phyloP scores from a whole-genome alignment of 2,797 vertebrate genomes.

The Odontamblyopus lacepedii region DNA sequence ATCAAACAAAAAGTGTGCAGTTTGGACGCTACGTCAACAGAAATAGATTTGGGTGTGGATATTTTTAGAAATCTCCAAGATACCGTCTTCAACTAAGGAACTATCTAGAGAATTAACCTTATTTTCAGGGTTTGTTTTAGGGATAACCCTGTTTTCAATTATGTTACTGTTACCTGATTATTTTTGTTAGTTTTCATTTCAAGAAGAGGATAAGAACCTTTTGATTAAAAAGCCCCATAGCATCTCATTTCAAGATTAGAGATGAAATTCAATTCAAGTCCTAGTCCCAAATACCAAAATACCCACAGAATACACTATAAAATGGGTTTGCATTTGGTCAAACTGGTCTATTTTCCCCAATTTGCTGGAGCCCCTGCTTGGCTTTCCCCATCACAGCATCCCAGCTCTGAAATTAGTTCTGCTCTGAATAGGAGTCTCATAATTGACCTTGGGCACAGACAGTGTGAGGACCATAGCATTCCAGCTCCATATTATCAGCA shows the following conservation, averaged over 20 bases:
- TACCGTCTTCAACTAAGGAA: not conserved
- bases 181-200: too few species aligned
- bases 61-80: not conserved
- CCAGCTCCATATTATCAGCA: slow-evolving; percentile 72
- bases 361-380: slow-evolving; percentile 43
- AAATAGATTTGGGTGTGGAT: slow-evolving; percentile 1
- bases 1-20: slow-evolving; percentile 19
- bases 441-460: slow-evolving; percentile 80
- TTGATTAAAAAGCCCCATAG: too few species aligned
- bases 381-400: slow-evolving; percentile 61
- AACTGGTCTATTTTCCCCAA: slow-evolving; percentile 64
- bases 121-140: not conserved
- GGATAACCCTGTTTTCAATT: not conserved
- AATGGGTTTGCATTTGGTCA: slow-evolving; percentile 60
- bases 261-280: too few species aligned
- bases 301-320: slow-evolving; percentile 36
- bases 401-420: slow-evolving; percentile 58
- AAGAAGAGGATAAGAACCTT: too few species aligned
- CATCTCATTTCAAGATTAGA: too few species aligned
- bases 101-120: not conserved
- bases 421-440: slow-evolving; percentile 69
- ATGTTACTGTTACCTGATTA: too few species aligned
- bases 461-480: slow-evolving; percentile 62
- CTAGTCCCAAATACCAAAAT: not conserved
- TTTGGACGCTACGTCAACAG: slow-evolving; percentile 38